Conservation (phyloP, 2,797 vertebrate genomes). For the Varecia variegata region DNA sequence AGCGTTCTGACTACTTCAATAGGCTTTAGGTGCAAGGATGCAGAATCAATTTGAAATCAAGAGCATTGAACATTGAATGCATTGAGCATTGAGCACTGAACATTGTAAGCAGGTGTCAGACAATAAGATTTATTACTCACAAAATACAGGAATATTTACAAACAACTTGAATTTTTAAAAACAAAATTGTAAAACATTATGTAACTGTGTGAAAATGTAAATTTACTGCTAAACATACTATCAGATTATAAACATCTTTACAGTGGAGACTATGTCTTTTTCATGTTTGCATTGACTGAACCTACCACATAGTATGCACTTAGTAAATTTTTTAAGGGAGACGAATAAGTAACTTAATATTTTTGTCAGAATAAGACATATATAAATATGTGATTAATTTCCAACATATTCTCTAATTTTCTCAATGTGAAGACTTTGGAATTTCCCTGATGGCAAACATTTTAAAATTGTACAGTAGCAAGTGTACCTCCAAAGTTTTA, state of each 20-base stretch:
- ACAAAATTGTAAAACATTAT: neutral
- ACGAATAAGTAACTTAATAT: neutral
- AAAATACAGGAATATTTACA: neutral
- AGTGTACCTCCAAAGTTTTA: neutral
- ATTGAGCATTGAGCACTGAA: neutral
- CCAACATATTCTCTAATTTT: neutral
- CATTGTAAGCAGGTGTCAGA: neutral
- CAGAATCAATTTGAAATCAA: constrained; percentile 28
- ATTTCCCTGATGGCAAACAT: neutral
- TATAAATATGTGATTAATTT: neutral
- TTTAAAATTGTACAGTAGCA: neutral
- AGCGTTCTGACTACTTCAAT: neutral
- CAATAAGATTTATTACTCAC: neutral
- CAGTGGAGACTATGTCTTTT: neutral
- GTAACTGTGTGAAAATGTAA: neutral
- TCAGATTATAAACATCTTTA: neutral
- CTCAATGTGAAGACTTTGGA: neutral
- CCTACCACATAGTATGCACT: neutral
- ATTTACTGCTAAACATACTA: neutral
- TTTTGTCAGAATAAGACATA: neutral
- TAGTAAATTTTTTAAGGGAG: neutral
- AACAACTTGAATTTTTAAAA: neutral
- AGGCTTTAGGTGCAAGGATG: neutral
- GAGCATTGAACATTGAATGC: neutral
- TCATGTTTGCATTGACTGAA: neutral